Evolutionary conservation across 2,113 vertebrate genomes (phyloP), one percentile per base, ranked within the genome.

Genomic region (Syngnathus typhle): DNA sequence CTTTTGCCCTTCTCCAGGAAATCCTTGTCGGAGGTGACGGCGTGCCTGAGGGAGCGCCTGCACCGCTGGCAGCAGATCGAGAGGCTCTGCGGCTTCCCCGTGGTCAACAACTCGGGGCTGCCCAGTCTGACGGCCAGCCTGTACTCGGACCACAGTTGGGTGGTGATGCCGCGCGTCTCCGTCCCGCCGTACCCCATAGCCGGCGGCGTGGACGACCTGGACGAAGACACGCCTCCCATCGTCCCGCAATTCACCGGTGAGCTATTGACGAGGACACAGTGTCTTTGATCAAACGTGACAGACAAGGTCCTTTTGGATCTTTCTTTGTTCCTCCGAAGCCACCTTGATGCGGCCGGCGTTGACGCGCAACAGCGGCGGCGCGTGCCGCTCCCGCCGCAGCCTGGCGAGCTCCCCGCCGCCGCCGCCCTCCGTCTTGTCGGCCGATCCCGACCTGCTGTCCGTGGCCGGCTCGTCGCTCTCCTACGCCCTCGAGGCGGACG

Each of bases 21-120:
- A 89, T 85, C 95, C 0, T 91, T 99, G 78, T 97, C 95, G 6
- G 97, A 99, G 81, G 86, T 99, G 71, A 98, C 97, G 0, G 95
- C 95, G 0, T 98, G 96, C 79, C 91, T 99, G 85, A 90, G 96
- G 76, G 97, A 99, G 84, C 92, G 97, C 1, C 95, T 99, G 27
- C 98, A 98, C 85, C 94, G 97, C 78, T 99, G 97, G 97, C 96
- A 99, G 38, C 95, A 98, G 87, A 99, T 99, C 68, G 97, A 99
- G 90, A 98, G 96, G 88, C 93, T 99, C n/a, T 99, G 97, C 39
- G 92, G 93, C 59, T 99, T 99, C 87, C 96, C 95, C 46, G 93
- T 99, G 12, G 95, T 96, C 7, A 94, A 95, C 82, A 99, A 99
- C 86, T 94, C 94, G 0, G 97, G 96, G 12, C 87, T 99, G 54